These are phyloP conservation scores for Temnothorax unifasciatus DNA, from an alignment of 2,888 invertebrate species.

Conservation along the genomic window DNA sequence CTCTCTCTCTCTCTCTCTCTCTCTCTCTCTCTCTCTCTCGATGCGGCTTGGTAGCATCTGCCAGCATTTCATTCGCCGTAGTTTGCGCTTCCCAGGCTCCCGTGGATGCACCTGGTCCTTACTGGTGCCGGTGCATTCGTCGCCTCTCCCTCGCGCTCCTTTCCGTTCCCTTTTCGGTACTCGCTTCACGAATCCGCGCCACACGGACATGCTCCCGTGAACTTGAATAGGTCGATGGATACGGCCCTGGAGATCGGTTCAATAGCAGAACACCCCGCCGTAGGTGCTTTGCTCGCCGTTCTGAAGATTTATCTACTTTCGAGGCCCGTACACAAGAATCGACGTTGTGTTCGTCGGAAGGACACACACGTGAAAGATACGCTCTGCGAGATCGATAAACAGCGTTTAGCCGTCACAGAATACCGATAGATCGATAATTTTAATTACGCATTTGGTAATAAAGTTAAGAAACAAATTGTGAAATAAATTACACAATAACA, in stretches of 20 bases:
- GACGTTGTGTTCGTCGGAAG: constrained; percentile 7
- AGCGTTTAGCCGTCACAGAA: not conserved
- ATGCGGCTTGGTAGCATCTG: constrained; percentile 76
- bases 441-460: not conserved
- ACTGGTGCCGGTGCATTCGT: constrained; percentile 75
- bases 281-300: constrained; percentile 76
- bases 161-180: constrained; percentile 27
- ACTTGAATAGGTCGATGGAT: constrained; percentile 81
- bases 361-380: constrained; percentile 20
- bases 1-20: too few species aligned
- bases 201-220: constrained; percentile 82
- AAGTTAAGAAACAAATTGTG: not conserved
- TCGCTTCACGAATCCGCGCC: constrained; percentile 45
- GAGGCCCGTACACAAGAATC: constrained; percentile 31
- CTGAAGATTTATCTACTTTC: constrained; percentile 80
- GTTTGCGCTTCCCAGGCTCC: constrained; percentile 86
- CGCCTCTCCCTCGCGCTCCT: constrained; percentile 64
- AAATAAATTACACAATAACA: too few species aligned
- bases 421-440: not conserved
- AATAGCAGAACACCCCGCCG: constrained; percentile 64
- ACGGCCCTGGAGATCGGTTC: constrained; percentile 69
- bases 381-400: constrained; percentile 29
- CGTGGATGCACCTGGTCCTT: constrained; percentile 84
- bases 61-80: constrained; percentile 75
- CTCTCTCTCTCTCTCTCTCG: constrained; percentile 34